Base-by-base conservation (phyloP, 2,113 vertebrate species). In the Amia ocellicauda region DNA sequence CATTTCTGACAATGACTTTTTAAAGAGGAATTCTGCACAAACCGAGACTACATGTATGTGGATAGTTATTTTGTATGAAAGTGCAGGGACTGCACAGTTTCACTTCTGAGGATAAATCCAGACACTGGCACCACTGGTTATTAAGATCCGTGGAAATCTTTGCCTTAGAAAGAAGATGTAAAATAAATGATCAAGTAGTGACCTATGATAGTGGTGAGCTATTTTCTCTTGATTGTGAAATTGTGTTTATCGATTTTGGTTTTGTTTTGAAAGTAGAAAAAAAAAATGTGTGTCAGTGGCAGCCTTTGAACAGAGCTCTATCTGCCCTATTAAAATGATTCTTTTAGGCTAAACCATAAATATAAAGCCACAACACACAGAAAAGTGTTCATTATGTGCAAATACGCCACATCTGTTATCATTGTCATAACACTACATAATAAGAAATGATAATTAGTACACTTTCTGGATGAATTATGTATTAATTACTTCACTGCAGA, bases 231-330 rank as follows among this genome's bases (percentile, higher is more conserved):
- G 52, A 75, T 69, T 83, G 69, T 74, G 72, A 82, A 87, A 78
- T 80, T 76, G 72, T 73, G 71, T 78, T 76, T 85, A 88, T 85
- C 85, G 85, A 86, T 90, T 88, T 87, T 86, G 69, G 81, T 90
- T 88, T 88, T 73, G 69, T 78, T 75, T 69, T 66, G 65, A 75
- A 80, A 81, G 68, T 80, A 84, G 82, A 82, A 78, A 71, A 73
- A 81, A 83, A 80, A 64, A 67, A 53, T 75, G 83, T 85, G 85
- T 86, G 74, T 88, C 88, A 85, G 73, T 68, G 79, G 70, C 75
- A 79, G 84, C 74, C 71, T 84, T 82, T 79, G 74, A 81, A 78
- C 63, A 76, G 69, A 75, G 67, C 58, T 68, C 65, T 68, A 55
- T 55, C 60, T 71, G 66, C 78, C 41, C 74, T 78, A 78, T 80